Percentiles rank a stretch among this genome's conserved stretches.
These are phyloP conservation scores for Drosophila mimetica DNA, from an alignment of 2,888 invertebrate species.

Conservation along the genomic window DNA sequence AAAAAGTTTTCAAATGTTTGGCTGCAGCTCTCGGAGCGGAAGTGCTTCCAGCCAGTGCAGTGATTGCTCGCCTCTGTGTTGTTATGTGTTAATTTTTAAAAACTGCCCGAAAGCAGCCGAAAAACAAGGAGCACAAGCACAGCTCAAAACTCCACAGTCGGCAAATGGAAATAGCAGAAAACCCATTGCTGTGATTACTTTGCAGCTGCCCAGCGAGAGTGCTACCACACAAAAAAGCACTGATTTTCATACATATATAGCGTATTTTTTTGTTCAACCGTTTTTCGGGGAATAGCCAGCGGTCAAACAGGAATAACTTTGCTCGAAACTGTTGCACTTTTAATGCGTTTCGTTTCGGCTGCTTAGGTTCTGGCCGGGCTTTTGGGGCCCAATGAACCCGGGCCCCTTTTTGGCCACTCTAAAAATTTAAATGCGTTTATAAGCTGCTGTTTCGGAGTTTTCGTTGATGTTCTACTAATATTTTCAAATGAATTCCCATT, in stretches of 20 bases:
- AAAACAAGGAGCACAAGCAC: constrained; percentile 26
- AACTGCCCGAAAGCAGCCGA: constrained; percentile 66
- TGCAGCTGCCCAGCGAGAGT: constrained; percentile 35
- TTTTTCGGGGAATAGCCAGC: constrained; percentile 29
- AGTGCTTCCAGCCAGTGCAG: constrained; percentile 65
- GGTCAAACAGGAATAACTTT: constrained; percentile 55
- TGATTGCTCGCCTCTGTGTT: constrained; percentile 59
- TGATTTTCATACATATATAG: constrained; percentile 10
- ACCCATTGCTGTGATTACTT: constrained; percentile 75
- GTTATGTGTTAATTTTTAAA: constrained; percentile 74
- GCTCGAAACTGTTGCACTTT: constrained; percentile 69
- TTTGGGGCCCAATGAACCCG: constrained; percentile 37
- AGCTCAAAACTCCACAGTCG: constrained; percentile 46
- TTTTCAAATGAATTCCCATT: no score
- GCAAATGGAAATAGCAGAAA: constrained; percentile 73
- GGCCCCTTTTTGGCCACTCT: constrained; percentile 5
- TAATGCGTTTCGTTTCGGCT: constrained; percentile 65
- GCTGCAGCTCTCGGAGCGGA: constrained; percentile 50
- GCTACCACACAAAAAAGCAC: constrained; percentile 24
- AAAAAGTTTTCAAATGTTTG: constrained; percentile 77
- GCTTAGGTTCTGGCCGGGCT: constrained; percentile 52
- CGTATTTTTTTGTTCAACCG: background rate
- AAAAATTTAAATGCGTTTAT: background rate
- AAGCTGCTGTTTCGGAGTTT: background rate
- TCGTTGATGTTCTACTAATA: no score